Evolutionary conservation across 2,797 vertebrate species (phyloP).

Genomic region (Carcharodon carcharias): DNA sequence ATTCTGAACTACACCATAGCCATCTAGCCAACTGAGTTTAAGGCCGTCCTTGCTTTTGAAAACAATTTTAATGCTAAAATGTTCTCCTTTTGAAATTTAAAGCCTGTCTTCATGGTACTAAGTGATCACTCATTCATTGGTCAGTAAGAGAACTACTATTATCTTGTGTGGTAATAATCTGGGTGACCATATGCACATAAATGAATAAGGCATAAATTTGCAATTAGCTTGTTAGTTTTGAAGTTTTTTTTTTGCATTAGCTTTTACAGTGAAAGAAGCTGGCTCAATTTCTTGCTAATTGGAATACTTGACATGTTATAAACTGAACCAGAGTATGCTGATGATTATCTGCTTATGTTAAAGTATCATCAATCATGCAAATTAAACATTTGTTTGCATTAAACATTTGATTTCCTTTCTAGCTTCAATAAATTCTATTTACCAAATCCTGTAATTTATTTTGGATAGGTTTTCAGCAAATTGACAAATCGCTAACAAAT

Average conservation of each 20-base stretch:
- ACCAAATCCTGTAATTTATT: background rate
- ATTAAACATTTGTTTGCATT: background rate
- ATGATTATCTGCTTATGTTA: background rate
- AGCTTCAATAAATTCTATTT: background rate
- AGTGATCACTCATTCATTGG: background rate
- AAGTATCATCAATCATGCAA: background rate
- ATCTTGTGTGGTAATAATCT: background rate
- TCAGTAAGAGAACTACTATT: background rate
- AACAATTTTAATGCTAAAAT: background rate
- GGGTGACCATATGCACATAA: background rate
- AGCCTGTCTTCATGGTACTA: background rate
- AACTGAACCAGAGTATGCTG: background rate
- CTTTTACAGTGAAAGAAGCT: background rate
- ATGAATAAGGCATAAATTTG: background rate
- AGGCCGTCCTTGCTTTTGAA: background rate
- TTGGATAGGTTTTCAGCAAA: background rate
- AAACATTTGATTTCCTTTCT: background rate
- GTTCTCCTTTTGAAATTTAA: background rate
- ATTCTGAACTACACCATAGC: background rate
- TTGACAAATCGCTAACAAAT: background rate
- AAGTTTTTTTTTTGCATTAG: background rate
- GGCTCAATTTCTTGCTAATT: background rate
- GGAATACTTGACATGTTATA: background rate
- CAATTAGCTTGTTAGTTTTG: background rate
- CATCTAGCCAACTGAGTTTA: background rate